phyloP scores from a whole-genome alignment of 2,797 vertebrate species.

The Platyrinchus mystaceus region DNA sequence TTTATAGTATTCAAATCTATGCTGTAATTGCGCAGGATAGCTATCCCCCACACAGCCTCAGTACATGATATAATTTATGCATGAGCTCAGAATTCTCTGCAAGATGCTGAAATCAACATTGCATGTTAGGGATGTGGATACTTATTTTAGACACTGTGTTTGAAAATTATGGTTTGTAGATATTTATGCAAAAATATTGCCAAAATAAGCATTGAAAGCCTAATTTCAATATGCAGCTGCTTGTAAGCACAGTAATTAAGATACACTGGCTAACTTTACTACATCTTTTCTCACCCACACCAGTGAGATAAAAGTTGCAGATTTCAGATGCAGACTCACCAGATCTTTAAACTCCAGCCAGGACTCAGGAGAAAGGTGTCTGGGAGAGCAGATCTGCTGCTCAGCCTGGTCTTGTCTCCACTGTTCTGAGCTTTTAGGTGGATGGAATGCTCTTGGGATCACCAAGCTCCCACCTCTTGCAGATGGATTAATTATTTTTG shows the following conservation, averaged over 20 bases:
- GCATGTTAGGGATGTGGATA: background rate
- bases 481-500: background rate
- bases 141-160: conserved; percentile 23
- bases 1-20: background rate
- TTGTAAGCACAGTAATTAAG: conserved; percentile 51
- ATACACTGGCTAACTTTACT: conserved; percentile 22
- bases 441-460: background rate
- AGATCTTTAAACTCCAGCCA: conserved; percentile 37
- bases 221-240: conserved; percentile 56
- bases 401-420: background rate
- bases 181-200: conserved; percentile 58
- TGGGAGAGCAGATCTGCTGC: background rate
- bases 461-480: background rate
- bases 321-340: background rate
- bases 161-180: conserved; percentile 44
- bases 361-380: background rate
- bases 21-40: background rate
- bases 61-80: background rate
- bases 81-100: background rate
- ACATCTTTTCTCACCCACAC: conserved; percentile 24
- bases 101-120: conserved; percentile 45
- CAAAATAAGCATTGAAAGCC: conserved; percentile 51
- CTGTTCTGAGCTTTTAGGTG: background rate
- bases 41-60: background rate
- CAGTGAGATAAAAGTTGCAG: conserved; percentile 2